Evolutionary conservation across 2,113 vertebrate genomes (phyloP), one percentile per base, ranked within the genome.

Genomic region (Sisor rabdophorus): DNA sequence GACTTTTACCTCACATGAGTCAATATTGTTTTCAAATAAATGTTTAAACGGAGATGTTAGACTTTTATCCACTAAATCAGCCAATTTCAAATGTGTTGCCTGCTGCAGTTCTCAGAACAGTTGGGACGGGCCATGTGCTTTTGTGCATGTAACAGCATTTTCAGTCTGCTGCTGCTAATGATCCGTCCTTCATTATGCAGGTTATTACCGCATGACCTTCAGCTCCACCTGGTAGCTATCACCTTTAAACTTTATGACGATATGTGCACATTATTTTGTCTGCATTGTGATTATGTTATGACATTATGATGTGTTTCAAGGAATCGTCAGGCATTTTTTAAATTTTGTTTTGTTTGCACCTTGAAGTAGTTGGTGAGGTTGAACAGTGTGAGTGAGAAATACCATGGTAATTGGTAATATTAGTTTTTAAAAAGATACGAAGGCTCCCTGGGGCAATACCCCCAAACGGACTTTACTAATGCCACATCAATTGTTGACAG

Each of bases 341-440:
- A 0, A n/a, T 6, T 26, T 40, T 15, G 1, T 67, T 3, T n/a
- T 67, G 7, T 48, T 47, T 67, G 1, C n/a, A 26, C 11, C 3
- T 16, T 50, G 9, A 59, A 32, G 59, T 30, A 44, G 64, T 24
- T 50, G 22, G 17, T 40, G 67, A 9, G 50, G 20, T 4, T 47
- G 6, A 15, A 47, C 15, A 16, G 32, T 10, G 47, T 4, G 65
- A 12, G 64, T 40, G 28, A 56, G 52, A 22, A 28, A 16, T 71
- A 56, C 55, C 82, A 79, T 71, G 63, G 81, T 85, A 83, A 86
- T 87, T 72, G 77, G 75, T 82, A 86, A 77, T 28, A 73, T 79
- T 79, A 61, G 56, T 77, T 52, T 68, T 64, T 30, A 76, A 78
- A 71, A 79, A 6, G 79, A 84, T 75, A 67, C 65, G 59, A 40